A percentile compares a stretch with the other conserved stretches of the same genome.
Conservation (phyloP, 2,888 invertebrate species). For the Rhamphomyia laevipes region DNA sequence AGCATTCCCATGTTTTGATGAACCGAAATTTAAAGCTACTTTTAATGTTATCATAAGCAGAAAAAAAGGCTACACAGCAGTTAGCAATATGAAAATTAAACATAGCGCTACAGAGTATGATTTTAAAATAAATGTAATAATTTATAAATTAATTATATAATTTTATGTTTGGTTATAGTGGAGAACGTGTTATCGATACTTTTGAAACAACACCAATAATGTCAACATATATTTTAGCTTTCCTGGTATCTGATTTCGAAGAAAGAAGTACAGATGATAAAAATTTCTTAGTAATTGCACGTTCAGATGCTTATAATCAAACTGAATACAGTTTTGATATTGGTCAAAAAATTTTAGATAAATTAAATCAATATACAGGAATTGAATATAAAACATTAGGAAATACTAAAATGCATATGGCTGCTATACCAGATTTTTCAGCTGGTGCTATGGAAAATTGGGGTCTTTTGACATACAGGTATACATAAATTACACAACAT, state of each 20-base stretch:
- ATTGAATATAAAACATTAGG: constrained; percentile 42
- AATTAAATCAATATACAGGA: constrained; percentile 46
- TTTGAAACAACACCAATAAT: constrained; percentile 44
- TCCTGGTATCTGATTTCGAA: constrained; percentile 52
- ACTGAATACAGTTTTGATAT: constrained; percentile 53
- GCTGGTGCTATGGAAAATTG: constrained; percentile 89
- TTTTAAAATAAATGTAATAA: too few relatives aligned
- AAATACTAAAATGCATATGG: constrained; percentile 65
- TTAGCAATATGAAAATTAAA: constrained; percentile 23
- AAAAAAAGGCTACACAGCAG: constrained; percentile 25
- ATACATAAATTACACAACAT: too few relatives aligned
- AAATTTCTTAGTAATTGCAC: constrained; percentile 48
- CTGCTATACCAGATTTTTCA: constrained; percentile 74
- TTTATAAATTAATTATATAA: too few relatives aligned
- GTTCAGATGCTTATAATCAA: constrained; percentile 54
- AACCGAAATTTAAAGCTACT: constrained; percentile 53
- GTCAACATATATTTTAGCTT: constrained; percentile 73
- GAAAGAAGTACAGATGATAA: constrained; percentile 17
- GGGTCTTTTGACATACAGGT: constrained; percentile 70
- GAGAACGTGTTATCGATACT: not conserved
- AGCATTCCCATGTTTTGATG: constrained; percentile 68
- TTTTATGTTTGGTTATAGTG: too few relatives aligned
- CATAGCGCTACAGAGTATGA: too few relatives aligned
- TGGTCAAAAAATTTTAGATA: constrained; percentile 41
- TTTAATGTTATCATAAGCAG: constrained; percentile 37